phyloP scores from a whole-genome alignment of 1,140 invertebrate species.

The Magallana gigas region DNA sequence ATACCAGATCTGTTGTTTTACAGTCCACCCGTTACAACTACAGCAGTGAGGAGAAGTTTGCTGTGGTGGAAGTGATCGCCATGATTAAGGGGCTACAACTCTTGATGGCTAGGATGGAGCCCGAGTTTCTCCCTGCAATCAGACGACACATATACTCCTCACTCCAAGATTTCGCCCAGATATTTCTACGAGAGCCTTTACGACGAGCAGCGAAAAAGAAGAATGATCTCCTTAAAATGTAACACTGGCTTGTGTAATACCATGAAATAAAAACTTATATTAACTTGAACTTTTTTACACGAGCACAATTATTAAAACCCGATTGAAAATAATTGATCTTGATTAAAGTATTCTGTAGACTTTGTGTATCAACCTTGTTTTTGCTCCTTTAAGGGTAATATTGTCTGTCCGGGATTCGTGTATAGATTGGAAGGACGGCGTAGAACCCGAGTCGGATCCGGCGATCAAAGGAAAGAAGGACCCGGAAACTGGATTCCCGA shows the following conservation, averaged over 20 bases:
- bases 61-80: conserved; percentile 97
- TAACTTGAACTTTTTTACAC: no score
- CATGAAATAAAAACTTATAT: no score
- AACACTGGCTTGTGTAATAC: conserved; percentile 32
- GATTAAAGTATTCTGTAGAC: conserved; percentile 13
- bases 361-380: neutral
- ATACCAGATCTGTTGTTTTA: neutral
- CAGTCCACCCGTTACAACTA: conserved; percentile 98
- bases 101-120: conserved; percentile 97
- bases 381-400: conserved; percentile 86
- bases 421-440: conserved; percentile 95
- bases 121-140: conserved; percentile 97
- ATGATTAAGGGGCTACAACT: conserved; percentile 99
- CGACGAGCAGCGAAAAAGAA: conserved; percentile 99
- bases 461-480: conserved; percentile 97
- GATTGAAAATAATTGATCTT: no score
- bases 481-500: conserved; percentile 92
- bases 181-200: conserved; percentile 92
- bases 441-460: conserved; percentile 94
- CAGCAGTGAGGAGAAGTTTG: conserved; percentile 97
- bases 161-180: conserved; percentile 97
- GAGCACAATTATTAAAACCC: no score
- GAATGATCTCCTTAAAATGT: conserved; percentile 96
- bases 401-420: conserved; percentile 97
- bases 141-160: conserved; percentile 96